phyloP scores from a whole-genome alignment of 2,888 invertebrate genomes.

The Agriopis aurantiaria region DNA sequence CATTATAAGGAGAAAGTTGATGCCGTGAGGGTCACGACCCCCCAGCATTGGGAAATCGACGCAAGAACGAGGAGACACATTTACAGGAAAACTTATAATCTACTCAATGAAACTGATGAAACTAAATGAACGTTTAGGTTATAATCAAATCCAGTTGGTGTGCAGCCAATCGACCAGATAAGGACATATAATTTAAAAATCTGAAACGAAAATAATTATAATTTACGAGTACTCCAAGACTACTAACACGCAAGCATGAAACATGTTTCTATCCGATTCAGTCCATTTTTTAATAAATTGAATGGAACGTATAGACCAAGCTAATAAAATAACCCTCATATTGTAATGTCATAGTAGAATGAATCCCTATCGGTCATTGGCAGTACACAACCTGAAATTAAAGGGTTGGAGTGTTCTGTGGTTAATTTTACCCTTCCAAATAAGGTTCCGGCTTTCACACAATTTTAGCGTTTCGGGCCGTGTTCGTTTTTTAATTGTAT shows the following conservation, averaged over 20 bases:
- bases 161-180: too few species aligned
- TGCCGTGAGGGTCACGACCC: too few species aligned
- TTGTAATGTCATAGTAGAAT: slow-evolving; percentile 45
- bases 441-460: slow-evolving; percentile 43
- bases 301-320: slow-evolving; percentile 42
- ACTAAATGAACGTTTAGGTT: too few species aligned
- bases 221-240: too few species aligned
- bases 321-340: slow-evolving; percentile 48
- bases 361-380: slow-evolving; percentile 47
- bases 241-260: neutral
- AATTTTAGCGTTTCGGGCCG: slow-evolving; percentile 40
- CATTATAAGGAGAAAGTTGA: too few species aligned
- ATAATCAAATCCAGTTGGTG: too few species aligned
- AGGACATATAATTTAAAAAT: too few species aligned
- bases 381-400: slow-evolving; percentile 48
- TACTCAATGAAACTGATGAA: too few species aligned
- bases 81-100: too few species aligned
- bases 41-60: too few species aligned
- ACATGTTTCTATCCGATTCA: slow-evolving; percentile 9
- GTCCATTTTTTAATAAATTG: slow-evolving; percentile 39
- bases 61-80: too few species aligned
- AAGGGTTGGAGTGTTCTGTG: slow-evolving; percentile 48
- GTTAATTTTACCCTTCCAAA: slow-evolving; percentile 47
- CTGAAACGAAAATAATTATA: too few species aligned
- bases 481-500: slow-evolving; percentile 44